Percentiles rank a stretch among this genome's conserved stretches.
Conservation (phyloP, 2,113 vertebrate species). For the Opisthocomus hoazin region DNA sequence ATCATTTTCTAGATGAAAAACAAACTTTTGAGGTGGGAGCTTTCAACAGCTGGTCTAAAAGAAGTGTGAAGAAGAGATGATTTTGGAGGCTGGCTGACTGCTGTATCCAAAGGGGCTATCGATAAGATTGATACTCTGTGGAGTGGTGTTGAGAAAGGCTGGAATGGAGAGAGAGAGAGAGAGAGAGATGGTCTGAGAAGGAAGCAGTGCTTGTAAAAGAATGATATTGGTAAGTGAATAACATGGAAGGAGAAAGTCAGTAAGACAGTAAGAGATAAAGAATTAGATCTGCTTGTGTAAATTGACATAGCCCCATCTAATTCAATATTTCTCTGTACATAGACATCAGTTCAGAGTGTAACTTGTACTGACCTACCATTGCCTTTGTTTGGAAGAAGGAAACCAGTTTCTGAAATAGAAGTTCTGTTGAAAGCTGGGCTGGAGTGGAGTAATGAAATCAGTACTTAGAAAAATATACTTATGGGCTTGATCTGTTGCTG, state of each 20-base stretch:
- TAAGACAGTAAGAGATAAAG: not conserved
- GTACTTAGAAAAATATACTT: not conserved
- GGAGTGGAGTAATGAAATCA: not conserved
- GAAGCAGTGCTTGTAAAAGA: not conserved
- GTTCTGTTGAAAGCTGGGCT: not conserved
- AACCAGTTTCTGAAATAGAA: not conserved
- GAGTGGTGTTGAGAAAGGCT: not conserved
- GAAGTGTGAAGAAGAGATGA: not conserved
- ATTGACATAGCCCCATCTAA: not conserved
- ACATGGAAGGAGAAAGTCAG: not conserved
- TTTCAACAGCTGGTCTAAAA: not conserved
- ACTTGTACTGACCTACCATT: not conserved
- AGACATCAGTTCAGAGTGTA: not conserved
- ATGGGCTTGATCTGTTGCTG: not conserved
- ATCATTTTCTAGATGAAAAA: not conserved
- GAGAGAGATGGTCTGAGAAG: not conserved
- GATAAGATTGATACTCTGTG: not conserved
- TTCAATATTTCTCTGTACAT: not conserved
- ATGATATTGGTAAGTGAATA: not conserved
- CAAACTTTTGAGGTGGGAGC: not conserved
- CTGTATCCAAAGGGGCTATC: not conserved
- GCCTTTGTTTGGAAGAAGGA: not conserved
- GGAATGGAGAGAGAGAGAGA: not conserved
- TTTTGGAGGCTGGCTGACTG: not conserved
- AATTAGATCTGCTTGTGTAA: not conserved